These are phyloP conservation scores for Chalcosyrphus nemorum DNA, from an alignment of 2,888 invertebrate genomes.

Conservation along the genomic window DNA sequence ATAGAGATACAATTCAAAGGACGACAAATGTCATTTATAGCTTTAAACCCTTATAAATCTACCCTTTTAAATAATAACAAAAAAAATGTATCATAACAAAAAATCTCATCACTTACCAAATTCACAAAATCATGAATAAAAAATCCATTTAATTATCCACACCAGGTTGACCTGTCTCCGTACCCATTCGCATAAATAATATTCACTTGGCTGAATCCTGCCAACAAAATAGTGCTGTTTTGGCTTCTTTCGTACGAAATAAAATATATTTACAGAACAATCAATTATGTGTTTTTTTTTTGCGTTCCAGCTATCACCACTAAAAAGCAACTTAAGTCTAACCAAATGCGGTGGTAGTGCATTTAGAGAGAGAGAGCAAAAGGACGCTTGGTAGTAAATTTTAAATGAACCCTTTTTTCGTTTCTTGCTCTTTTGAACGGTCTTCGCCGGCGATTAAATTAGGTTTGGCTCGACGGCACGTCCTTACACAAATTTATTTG, in stretches of 20 bases:
- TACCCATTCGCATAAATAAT: slow-evolving; percentile 26
- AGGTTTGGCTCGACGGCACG: slow-evolving; percentile 60
- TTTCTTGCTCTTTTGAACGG: slow-evolving; percentile 1
- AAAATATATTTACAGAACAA: slow-evolving; percentile 37
- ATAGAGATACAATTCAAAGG: too few species aligned
- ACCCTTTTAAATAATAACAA: too few species aligned
- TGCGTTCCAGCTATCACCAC: neutral
- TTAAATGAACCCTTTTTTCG: slow-evolving; percentile 41
- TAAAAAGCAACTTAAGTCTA: slow-evolving; percentile 18
- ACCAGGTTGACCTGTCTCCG: neutral
- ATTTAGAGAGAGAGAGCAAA: slow-evolving; percentile 26
- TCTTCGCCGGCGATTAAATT: slow-evolving; percentile 59
- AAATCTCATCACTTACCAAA: too few species aligned
- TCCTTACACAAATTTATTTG: slow-evolving; percentile 60
- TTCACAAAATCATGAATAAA: too few species aligned
- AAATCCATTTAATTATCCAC: too few species aligned
- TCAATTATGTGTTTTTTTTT: slow-evolving; percentile 19
- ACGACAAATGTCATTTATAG: too few species aligned
- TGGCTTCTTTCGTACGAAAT: slow-evolving; percentile 2
- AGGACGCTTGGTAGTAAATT: slow-evolving; percentile 37
- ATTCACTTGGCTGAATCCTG: neutral
- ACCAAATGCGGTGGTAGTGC: slow-evolving; percentile 29
- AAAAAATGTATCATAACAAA: too few species aligned
- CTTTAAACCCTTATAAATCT: too few species aligned
- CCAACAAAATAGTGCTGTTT: slow-evolving; percentile 14